These are phyloP conservation scores for Lathamus discolor DNA, from an alignment of 2,113 vertebrate genomes.

Conservation along the genomic window DNA sequence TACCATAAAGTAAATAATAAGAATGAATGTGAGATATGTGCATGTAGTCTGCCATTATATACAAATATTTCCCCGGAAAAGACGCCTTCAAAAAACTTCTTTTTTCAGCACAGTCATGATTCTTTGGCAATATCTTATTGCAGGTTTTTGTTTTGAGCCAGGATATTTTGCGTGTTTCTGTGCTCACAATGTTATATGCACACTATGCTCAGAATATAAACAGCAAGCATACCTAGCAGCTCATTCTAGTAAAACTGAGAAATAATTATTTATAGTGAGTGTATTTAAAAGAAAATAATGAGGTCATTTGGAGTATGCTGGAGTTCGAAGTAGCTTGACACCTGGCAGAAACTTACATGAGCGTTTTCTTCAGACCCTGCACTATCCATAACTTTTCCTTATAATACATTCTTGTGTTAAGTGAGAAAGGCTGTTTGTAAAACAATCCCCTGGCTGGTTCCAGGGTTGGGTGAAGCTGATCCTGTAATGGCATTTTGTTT, in stretches of 20 bases:
- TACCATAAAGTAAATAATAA: conserved; percentile 63
- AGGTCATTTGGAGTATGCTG: conserved; percentile 72
- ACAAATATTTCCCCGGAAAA: conserved; percentile 20
- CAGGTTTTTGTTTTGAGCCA: conserved; percentile 43
- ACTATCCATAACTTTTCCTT: conserved; percentile 76
- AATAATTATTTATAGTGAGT: conserved; percentile 78
- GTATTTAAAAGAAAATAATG: conserved; percentile 77
- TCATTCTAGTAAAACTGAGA: conserved; percentile 63
- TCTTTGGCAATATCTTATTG: not conserved
- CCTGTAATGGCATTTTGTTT: conserved; percentile 91
- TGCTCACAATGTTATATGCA: not conserved
- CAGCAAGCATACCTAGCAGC: conserved; percentile 59
- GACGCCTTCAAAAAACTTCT: not conserved
- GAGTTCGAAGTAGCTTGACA: conserved; percentile 70
- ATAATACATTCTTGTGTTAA: conserved; percentile 85
- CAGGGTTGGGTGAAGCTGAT: conserved; percentile 84
- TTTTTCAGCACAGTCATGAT: not conserved
- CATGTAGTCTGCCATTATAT: conserved; percentile 23
- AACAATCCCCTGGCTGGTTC: conserved; percentile 80
- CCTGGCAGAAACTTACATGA: conserved; percentile 69
- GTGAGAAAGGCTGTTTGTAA: conserved; percentile 84
- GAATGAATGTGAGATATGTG: conserved; percentile 55
- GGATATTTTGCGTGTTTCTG: conserved; percentile 11
- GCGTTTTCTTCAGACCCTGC: conserved; percentile 58
- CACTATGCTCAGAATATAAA: conserved; percentile 33